Evolutionary conservation across 2,888 invertebrate genomes (phyloP).

Genomic region (Thereva unica): DNA sequence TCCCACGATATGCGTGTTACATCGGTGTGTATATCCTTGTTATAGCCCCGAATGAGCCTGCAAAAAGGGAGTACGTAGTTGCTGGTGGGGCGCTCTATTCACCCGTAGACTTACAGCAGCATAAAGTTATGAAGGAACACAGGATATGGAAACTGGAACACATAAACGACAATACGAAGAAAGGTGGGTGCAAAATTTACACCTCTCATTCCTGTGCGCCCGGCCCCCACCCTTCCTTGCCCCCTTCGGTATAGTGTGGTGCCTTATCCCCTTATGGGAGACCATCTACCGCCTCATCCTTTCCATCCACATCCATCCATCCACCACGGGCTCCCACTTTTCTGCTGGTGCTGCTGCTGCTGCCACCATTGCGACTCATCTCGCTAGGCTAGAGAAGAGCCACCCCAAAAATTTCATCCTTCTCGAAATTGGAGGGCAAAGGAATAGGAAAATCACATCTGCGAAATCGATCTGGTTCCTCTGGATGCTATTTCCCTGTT

Average conservation of each 20-base stretch:
- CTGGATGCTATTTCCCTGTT: slow-evolving; percentile 28
- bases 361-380: not conserved
- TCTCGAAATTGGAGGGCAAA: not conserved
- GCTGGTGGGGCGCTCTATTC: not conserved
- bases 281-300: not conserved
- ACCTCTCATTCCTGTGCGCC: slow-evolving; percentile 21
- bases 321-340: not conserved
- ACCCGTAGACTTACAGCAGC: slow-evolving; percentile 17
- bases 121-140: slow-evolving; percentile 29
- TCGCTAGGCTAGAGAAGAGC: not conserved
- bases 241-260: not conserved
- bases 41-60: not conserved
- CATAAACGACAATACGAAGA: slow-evolving; percentile 22
- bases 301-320: not conserved
- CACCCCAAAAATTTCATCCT: not conserved
- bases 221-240: not conserved
- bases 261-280: not conserved
- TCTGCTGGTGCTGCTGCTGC: not conserved
- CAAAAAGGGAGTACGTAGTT: not conserved
- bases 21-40: slow-evolving; percentile 13
- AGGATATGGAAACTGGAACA: slow-evolving; percentile 27
- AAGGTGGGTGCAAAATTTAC: slow-evolving; percentile 21
- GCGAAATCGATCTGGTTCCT: slow-evolving; percentile 34
- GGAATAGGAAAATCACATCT: slow-evolving; percentile 33
- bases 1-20: slow-evolving; percentile 24